These are phyloP conservation scores for Amia ocellicauda DNA, from an alignment of 2,113 vertebrate species.

Conservation along the genomic window DNA sequence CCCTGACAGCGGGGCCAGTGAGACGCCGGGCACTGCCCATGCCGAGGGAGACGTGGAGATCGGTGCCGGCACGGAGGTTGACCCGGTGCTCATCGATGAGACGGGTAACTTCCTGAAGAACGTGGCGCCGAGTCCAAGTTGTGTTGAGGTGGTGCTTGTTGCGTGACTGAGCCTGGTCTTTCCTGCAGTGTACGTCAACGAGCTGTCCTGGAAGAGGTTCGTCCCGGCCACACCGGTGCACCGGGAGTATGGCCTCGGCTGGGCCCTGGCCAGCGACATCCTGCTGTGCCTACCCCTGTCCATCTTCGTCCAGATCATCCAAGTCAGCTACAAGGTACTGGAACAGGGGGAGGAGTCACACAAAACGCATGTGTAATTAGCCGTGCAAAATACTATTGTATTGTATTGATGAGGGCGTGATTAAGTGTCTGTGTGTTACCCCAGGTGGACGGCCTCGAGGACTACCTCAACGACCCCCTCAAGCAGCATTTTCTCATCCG, in stretches of 20 bases:
- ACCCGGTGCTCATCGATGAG: neutral
- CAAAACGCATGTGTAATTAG: neutral
- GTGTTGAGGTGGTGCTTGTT: too few relatives aligned
- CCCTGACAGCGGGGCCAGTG: neutral
- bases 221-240: conserved; percentile 78
- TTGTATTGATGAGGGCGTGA: neutral
- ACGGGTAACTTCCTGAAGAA: conserved; percentile 14
- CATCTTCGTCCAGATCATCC: conserved; percentile 83
- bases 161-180: too few relatives aligned
- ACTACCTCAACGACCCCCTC: conserved; percentile 78
- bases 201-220: conserved; percentile 77
- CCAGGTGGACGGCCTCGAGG: conserved; percentile 85
- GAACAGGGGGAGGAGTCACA: neutral
- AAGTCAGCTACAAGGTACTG: conserved; percentile 89
- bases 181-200: conserved; percentile 73
- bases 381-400: neutral
- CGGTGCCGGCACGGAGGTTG: conserved; percentile 5
- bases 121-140: too few relatives aligned
- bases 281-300: conserved; percentile 90
- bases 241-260: conserved; percentile 75
- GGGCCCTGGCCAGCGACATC: conserved; percentile 84
- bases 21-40: neutral
- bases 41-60: neutral
- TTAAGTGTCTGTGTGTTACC: conserved; percentile 2
- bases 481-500: conserved; percentile 83